Evolutionary conservation across 2,888 invertebrate species (phyloP).

Genomic region (Ptilodon capucinus): DNA sequence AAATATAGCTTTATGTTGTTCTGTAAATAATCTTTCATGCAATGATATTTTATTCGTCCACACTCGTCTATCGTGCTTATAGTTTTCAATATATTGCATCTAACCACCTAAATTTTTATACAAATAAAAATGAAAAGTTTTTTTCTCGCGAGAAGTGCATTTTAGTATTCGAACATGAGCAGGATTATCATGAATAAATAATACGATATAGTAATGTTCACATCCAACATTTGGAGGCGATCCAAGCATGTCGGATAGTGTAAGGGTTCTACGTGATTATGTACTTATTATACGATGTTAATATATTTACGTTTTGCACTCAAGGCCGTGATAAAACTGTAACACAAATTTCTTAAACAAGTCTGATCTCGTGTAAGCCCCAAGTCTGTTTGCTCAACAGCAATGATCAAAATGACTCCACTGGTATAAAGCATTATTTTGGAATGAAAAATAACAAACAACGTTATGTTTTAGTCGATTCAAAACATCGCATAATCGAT

Average conservation of each 20-base stretch:
- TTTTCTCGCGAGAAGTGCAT: slow-evolving; percentile 4
- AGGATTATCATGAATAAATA: slow-evolving; percentile 21
- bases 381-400: neutral
- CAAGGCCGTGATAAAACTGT: slow-evolving; percentile 3
- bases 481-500: slow-evolving; percentile 36
- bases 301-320: slow-evolving; percentile 12
- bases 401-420: neutral
- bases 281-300: slow-evolving; percentile 15
- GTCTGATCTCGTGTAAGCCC: neutral
- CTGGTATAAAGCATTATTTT: neutral
- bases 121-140: neutral
- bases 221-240: slow-evolving; percentile 19
- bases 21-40: neutral
- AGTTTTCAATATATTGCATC: neutral
- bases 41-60: no score
- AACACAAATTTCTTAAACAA: neutral
- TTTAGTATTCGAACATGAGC: slow-evolving; percentile 9
- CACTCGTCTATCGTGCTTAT: no score
- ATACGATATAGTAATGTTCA: slow-evolving; percentile 18
- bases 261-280: slow-evolving; percentile 25
- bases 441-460: slow-evolving; percentile 28
- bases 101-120: neutral
- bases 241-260: slow-evolving; percentile 27
- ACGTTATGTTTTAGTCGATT: slow-evolving; percentile 31
- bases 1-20: slow-evolving; percentile 4